These are phyloP conservation scores for Cisticola juncidis DNA, from an alignment of 2,113 vertebrate genomes.

Conservation along the genomic window DNA sequence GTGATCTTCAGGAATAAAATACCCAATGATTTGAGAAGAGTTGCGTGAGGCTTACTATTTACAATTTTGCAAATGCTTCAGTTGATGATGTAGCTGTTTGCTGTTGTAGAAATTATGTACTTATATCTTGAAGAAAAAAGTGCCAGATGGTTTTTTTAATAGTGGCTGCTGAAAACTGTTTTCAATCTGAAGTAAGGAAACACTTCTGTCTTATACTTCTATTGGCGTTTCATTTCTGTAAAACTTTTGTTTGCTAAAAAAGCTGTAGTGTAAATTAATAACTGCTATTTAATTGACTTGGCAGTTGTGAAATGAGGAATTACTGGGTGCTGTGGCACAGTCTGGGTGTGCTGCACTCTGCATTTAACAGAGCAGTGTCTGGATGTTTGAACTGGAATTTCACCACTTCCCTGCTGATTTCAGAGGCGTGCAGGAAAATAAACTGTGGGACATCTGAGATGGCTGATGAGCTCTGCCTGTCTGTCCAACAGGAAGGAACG, in stretches of 20 bases:
- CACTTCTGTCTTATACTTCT: background rate
- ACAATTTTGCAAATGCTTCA: background rate
- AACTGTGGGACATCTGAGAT: background rate
- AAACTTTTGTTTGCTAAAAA: background rate
- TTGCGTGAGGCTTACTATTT: background rate
- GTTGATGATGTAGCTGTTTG: background rate
- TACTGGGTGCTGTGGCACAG: background rate
- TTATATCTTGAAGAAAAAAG: background rate
- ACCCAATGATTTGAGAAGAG: background rate
- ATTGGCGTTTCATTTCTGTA: background rate
- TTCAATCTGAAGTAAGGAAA: background rate
- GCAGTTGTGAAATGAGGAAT: background rate
- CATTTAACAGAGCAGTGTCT: background rate
- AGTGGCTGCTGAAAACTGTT: background rate
- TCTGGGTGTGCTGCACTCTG: accelerated
- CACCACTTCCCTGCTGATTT: background rate
- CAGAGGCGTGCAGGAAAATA: background rate
- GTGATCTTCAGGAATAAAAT: background rate
- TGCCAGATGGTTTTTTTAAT: background rate
- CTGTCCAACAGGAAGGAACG: conserved; percentile 87
- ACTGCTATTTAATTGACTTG: background rate
- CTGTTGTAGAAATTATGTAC: background rate
- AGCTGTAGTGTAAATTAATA: background rate
- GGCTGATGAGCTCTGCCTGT: background rate
- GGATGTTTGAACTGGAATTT: background rate